These are phyloP conservation scores for Dendrolimus punctatus DNA, from an alignment of 1,140 invertebrate genomes.

Conservation along the genomic window DNA sequence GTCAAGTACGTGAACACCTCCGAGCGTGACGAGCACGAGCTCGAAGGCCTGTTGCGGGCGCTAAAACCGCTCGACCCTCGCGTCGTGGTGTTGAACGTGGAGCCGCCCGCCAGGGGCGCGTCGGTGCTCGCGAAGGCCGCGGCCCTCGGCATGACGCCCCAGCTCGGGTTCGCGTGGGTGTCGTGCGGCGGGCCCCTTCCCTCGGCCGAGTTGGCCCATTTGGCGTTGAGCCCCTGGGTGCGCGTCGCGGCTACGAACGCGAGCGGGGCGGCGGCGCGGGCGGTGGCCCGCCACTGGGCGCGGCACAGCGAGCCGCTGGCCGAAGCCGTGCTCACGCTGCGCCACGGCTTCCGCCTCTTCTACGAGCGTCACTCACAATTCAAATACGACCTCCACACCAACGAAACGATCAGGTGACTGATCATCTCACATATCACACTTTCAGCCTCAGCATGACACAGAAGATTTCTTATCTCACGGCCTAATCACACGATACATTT, in stretches of 20 bases:
- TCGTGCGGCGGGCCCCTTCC: slow-evolving; percentile 16
- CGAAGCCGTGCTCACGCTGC: slow-evolving; percentile 5
- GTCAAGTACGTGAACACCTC: not conserved
- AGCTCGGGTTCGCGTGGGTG: not conserved
- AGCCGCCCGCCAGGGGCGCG: not conserved
- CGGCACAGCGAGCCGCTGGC: not conserved
- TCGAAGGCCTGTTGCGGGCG: not conserved
- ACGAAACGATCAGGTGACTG: not conserved
- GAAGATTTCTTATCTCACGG: too few relatives aligned
- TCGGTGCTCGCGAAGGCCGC: not conserved
- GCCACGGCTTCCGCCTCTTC: not conserved
- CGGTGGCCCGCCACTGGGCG: not conserved
- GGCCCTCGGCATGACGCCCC: not conserved
- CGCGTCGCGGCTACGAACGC: not conserved
- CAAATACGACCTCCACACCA: slow-evolving; percentile 1
- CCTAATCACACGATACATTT: not conserved
- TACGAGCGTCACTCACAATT: not conserved
- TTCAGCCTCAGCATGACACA: too few relatives aligned
- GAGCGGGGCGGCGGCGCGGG: not conserved
- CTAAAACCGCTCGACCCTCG: not conserved
- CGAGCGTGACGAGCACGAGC: not conserved
- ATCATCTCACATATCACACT: not conserved
- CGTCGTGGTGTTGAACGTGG: slow-evolving; percentile 1
- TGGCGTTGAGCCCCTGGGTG: not conserved
- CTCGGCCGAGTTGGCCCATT: not conserved